A percentile compares a stretch with the other conserved stretches of the same genome.
Conservation (phyloP, 2,888 invertebrate genomes). For the Scelioninae gen. 2 region DNA sequence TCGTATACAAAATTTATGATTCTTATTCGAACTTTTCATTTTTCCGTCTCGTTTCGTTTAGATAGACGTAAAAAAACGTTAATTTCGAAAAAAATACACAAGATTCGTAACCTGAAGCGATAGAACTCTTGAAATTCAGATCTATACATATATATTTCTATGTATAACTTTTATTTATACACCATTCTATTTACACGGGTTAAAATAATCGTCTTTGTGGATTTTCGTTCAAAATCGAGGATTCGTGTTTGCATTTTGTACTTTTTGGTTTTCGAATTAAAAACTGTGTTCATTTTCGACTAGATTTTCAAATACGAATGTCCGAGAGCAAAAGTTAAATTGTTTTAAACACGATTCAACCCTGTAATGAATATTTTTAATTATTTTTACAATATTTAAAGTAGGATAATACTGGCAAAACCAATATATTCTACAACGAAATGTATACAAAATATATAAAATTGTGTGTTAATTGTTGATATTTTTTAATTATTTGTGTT, state of each 20-base stretch:
- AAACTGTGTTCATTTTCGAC: not conserved
- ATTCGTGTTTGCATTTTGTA: conserved; percentile 3
- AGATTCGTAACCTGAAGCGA: conserved; percentile 38
- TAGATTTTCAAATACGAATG: not conserved
- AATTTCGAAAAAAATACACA: too few relatives aligned
- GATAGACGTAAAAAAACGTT: too few relatives aligned
- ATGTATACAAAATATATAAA: too few relatives aligned
- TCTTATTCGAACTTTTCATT: conserved; percentile 18
- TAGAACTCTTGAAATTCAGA: conserved; percentile 47
- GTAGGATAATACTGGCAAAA: too few relatives aligned
- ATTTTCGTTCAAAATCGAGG: conserved; percentile 22
- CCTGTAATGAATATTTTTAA: too few relatives aligned
- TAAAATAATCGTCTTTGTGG: not conserved
- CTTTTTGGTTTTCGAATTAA: not conserved
- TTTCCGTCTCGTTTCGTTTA: not conserved
- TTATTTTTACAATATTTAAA: too few relatives aligned
- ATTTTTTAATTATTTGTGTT: too few relatives aligned
- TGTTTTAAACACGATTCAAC: too few relatives aligned
- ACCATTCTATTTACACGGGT: conserved; percentile 38
- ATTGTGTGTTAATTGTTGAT: too few relatives aligned
- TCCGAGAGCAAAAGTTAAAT: not conserved
- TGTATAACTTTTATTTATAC: conserved; percentile 43
- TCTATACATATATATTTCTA: conserved; percentile 53
- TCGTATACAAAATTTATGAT: too few relatives aligned
- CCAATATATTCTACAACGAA: too few relatives aligned